Base-by-base conservation (phyloP, 2,888 invertebrate genomes). In the Lepetodrilus schrolli region DNA sequence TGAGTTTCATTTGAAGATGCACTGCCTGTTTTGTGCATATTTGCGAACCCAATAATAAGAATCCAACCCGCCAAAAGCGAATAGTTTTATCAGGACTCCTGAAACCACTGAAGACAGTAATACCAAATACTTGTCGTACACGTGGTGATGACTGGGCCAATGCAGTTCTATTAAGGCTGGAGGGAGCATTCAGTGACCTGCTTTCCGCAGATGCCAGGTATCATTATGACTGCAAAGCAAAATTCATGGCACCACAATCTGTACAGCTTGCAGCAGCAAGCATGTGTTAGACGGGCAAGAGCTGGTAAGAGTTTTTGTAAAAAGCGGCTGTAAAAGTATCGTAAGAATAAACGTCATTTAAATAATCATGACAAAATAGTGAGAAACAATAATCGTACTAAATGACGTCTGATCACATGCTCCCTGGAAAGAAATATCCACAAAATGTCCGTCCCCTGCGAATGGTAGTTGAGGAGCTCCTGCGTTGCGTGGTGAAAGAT, bases 401-500 rank as follows among this genome's bases (percentile, higher is more conserved):
- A n/a, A n/a, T n/a, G n/a, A n/a, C n/a, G n/a, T n/a, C n/a, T n/a
- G 7, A 10, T 0, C 8, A 49, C 20, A 49, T 49, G 49, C 7
- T 49, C 10, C 17, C 49, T n/a, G 49, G 7, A 7, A 49, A 49
- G 17, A 49, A n/a, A 20, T 49, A 17, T 17, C 49, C 49, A 7
- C 49, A 73, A 26, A 75, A 75, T 30, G 37, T 70, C 2, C 30
- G 75, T n/a, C 69, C 65, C 4, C 30, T 69, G 30, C 37, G 73
- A 30, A 13, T 73, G 1, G 48, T 76, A 0, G 58, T 51, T 23
- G 76, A 76, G 51, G 73, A 76, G 17, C 4, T 73, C 2, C 21
- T 75, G 7, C 38, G 65, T 10, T 38, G 47, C 7, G 17, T 74
- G 2, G 13, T 74, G 7, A 43, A 70, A 43, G 4, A 69, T 8